phyloP scores from a whole-genome alignment of 2,888 invertebrate species.

The Leptinotarsa haldemani region DNA sequence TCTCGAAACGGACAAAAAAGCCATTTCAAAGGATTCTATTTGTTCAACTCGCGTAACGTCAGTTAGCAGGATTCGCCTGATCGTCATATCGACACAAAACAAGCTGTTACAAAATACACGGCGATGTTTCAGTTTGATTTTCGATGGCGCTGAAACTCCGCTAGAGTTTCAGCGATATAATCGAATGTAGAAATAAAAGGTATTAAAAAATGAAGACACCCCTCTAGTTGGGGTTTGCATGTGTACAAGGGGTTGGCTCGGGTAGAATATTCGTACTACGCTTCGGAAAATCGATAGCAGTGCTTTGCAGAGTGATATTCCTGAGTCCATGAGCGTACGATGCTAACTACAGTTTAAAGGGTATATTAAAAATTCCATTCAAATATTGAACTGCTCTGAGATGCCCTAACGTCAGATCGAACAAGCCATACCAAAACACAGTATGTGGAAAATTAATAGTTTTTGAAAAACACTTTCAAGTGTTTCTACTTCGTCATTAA shows the following conservation, averaged over 20 bases:
- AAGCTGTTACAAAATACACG: slow-evolving; percentile 9
- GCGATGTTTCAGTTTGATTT: not conserved
- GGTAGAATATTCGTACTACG: slow-evolving; percentile 31
- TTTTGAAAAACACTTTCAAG: too few species aligned
- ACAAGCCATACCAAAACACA: too few species aligned
- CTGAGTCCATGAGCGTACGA: slow-evolving; percentile 24
- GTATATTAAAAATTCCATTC: too few species aligned
- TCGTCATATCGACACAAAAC: slow-evolving; percentile 8
- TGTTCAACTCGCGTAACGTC: slow-evolving; percentile 1
- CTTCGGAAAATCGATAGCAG: slow-evolving; percentile 43
- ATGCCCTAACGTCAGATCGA: too few species aligned
- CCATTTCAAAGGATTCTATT: slow-evolving; percentile 11
- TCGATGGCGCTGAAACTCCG: too few species aligned
- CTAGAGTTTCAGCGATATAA: slow-evolving; percentile 27
- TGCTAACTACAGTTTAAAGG: too few species aligned
- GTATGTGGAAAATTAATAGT: too few species aligned
- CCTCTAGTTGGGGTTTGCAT: slow-evolving; percentile 44
- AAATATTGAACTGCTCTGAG: too few species aligned
- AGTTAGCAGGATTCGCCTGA: slow-evolving; percentile 14
- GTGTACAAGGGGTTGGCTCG: slow-evolving; percentile 43
- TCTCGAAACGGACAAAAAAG: not conserved
- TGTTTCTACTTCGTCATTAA: too few species aligned
- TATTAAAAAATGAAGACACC: slow-evolving; percentile 48
- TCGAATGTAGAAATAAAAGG: slow-evolving; percentile 48
- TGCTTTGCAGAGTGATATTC: slow-evolving; percentile 34